phyloP scores from a whole-genome alignment of 2,888 invertebrate genomes.

The Scelioninae gen. 1 region DNA sequence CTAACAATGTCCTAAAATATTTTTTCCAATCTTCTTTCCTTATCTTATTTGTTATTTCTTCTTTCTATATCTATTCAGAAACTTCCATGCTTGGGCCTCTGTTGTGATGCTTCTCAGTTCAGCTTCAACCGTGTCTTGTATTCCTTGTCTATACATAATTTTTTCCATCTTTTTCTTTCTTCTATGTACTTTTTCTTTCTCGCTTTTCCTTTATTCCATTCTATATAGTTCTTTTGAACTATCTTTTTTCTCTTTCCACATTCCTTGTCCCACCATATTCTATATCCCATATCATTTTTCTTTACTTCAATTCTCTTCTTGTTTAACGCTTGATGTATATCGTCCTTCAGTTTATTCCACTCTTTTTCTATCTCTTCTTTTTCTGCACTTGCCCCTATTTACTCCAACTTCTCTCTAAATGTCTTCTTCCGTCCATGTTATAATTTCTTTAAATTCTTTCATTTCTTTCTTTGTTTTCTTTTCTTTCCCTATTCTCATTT shows the following conservation, averaged over 20 bases:
- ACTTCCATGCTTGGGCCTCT: not conserved
- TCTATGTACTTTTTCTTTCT: not conserved
- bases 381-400: no score
- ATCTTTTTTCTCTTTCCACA: not conserved
- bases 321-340: not conserved
- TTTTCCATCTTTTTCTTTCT: not conserved
- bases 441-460: no score
- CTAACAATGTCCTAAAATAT: not conserved
- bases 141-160: not conserved
- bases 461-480: no score
- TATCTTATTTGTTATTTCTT: not conserved
- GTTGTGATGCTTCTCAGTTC: not conserved
- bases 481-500: no score
- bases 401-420: no score
- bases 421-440: no score
- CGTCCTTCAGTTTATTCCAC: not conserved
- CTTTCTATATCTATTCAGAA: not conserved
- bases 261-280: conserved; percentile 2
- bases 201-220: not conserved
- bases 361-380: no score
- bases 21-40: not conserved
- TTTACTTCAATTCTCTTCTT: not conserved
- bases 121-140: not conserved
- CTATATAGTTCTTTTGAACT: not conserved
- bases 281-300: not conserved